phyloP scores from a whole-genome alignment of 2,113 vertebrate genomes.

The Calidris pygmaea region DNA sequence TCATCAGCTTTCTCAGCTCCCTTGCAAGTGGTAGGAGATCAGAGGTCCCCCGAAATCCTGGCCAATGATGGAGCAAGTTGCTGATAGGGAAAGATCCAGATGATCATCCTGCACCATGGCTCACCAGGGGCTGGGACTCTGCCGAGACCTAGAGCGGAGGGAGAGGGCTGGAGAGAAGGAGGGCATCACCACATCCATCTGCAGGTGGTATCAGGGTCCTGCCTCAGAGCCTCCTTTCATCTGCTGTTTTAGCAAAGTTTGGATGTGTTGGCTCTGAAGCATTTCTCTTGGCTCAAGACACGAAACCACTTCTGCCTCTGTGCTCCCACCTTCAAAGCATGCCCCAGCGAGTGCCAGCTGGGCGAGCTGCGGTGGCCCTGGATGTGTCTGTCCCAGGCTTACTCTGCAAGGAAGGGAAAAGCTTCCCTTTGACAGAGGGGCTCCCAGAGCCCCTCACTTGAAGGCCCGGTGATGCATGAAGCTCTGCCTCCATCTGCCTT shows the following conservation, averaged over 20 bases:
- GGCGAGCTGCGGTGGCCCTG: background rate
- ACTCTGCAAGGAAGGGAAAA: background rate
- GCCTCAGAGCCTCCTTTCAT: background rate
- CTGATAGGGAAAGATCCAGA: fast-evolving
- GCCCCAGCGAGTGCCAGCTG: background rate
- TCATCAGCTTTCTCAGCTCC: background rate
- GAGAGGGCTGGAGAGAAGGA: background rate
- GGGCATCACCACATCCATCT: background rate
- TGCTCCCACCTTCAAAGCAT: background rate
- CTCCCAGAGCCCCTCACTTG: background rate
- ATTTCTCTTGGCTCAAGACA: background rate
- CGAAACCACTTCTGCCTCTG: background rate
- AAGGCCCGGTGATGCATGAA: background rate
- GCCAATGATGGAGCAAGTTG: background rate
- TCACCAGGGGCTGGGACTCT: background rate
- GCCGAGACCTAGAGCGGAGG: background rate
- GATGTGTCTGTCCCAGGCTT: too few species aligned
- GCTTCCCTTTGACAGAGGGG: background rate
- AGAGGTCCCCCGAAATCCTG: background rate
- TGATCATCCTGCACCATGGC: fast-evolving
- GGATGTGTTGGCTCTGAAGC: background rate
- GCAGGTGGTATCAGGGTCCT: background rate
- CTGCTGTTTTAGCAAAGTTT: background rate
- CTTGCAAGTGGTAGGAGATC: background rate
- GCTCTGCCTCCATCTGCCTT: background rate